Evolutionary conservation across 2,888 invertebrate species (phyloP).

Genomic region (Ectobius pallidus): DNA sequence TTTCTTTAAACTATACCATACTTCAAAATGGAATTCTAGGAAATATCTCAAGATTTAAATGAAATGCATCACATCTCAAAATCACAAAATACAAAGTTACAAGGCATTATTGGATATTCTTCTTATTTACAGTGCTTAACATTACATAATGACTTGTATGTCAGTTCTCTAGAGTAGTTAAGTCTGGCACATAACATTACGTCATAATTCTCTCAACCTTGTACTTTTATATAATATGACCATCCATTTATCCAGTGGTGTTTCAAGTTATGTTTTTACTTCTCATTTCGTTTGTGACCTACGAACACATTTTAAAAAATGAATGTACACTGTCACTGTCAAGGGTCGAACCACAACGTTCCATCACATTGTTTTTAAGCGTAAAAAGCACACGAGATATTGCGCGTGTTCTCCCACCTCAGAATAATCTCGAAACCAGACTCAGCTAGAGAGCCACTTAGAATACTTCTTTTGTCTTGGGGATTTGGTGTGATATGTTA

Average conservation of each 20-base stretch:
- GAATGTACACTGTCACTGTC: not conserved
- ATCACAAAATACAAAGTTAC: conserved; percentile 29
- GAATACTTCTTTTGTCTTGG: conserved; percentile 22
- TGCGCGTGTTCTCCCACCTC: not conserved
- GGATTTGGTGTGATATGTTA: conserved; percentile 24
- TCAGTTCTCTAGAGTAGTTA: not conserved
- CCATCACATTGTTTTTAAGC: conserved; percentile 15
- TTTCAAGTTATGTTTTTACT: conserved; percentile 2
- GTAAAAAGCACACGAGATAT: conserved; percentile 12
- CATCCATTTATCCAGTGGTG: conserved; percentile 10
- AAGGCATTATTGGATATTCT: conserved; percentile 27
- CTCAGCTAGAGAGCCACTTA: conserved; percentile 28
- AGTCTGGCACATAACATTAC: conserved; percentile 24
- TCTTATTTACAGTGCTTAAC: conserved; percentile 23
- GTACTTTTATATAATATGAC: conserved; percentile 7
- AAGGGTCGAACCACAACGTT: not conserved
- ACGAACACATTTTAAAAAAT: conserved; percentile 23
- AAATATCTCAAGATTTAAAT: conserved; percentile 10
- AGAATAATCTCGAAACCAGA: conserved; percentile 15
- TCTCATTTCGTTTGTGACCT: conserved; percentile 18
- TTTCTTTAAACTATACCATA: not conserved
- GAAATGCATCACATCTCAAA: conserved; percentile 14
- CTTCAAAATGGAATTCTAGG: not conserved
- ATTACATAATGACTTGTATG: conserved; percentile 5
- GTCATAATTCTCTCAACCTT: conserved; percentile 20